Conservation (phyloP, 1,140 invertebrate genomes). For the Harlomillsia oculata region DNA sequence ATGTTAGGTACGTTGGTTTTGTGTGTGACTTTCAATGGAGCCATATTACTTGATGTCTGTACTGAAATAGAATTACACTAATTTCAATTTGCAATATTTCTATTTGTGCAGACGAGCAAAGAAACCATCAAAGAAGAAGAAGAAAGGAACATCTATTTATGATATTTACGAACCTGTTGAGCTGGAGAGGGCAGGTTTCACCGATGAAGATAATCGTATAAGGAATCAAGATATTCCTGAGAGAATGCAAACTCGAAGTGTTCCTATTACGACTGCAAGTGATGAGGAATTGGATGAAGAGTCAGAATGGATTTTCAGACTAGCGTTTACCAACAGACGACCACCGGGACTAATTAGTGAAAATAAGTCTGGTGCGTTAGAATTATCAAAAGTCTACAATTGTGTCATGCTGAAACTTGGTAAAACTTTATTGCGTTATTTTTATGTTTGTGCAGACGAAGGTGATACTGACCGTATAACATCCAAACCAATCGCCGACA, state of each 20-base stretch:
- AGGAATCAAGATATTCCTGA: slow-evolving; percentile 81
- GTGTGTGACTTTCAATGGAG: too few relatives aligned
- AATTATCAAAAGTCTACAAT: too few relatives aligned
- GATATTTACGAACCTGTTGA: slow-evolving; percentile 96
- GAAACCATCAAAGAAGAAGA: slow-evolving; percentile 66
- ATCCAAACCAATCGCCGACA: slow-evolving; percentile 14
- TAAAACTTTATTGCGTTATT: neutral
- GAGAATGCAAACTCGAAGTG: slow-evolving; percentile 78
- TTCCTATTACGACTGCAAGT: slow-evolving; percentile 66
- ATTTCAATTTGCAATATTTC: neutral
- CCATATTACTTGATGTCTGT: too few relatives aligned
- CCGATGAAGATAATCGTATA: slow-evolving; percentile 86
- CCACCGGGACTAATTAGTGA: neutral
- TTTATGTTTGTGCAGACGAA: neutral
- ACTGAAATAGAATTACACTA: too few relatives aligned
- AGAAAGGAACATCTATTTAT: slow-evolving; percentile 79
- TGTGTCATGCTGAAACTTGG: slow-evolving; percentile 24
- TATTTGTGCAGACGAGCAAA: slow-evolving; percentile 45
- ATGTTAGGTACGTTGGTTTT: slow-evolving; percentile 32
- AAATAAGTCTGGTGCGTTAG: neutral
- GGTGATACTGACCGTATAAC: slow-evolving; percentile 10
- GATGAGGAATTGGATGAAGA: slow-evolving; percentile 87
- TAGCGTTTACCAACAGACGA: slow-evolving; percentile 63
- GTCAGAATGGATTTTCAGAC: slow-evolving; percentile 94
- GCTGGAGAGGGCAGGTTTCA: slow-evolving; percentile 89